Base-by-base conservation (phyloP, 2,797 vertebrate genomes). In the Lutjanus argentimaculatus region DNA sequence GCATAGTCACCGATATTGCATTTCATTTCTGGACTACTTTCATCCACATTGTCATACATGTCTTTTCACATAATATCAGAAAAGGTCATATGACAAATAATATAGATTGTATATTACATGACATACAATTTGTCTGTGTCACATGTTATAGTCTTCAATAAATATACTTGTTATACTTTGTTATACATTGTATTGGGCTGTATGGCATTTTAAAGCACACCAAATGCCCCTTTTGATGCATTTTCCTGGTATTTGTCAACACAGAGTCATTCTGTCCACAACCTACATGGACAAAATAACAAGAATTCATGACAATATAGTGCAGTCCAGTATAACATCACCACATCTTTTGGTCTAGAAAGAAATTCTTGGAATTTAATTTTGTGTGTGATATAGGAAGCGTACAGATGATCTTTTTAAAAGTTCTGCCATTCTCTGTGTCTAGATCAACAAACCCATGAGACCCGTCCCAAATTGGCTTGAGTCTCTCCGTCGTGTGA, bases 1-100 rank as follows among this genome's bases (percentile, higher is more conserved):
- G 70, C 43, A 68, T n/a, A 61, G 58, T 82, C 51, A 67, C 72
- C 67, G 40, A 67, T 66, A 13, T 22, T 65, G 19, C 13, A 52
- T 75, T 53, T 73, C 13, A 36, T 68, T 40, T 69, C 51, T 46
- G 4, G 11, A 36, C n/a, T n/a, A 17, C n/a, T 64, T 22, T 68
- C 56, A 58, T 51, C 12, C 42, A 42, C 21, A 30, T 16, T 21
- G 6, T 19, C 21, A 0, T 73, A n/a, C 63, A 0, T 48, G 13
- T 13, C 2, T 46, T 59, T 68, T 14, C n/a, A n/a, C 14, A 45
- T 64, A 6, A 2, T 3, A 36, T 12, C 42, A 40, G 42, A 45
- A 63, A 56, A 40, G 17, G 1, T 3, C 57, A 49, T 11, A 14
- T 8, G 21, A 2, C 5, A 36, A 36, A 36, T 36, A 36, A 36